Percentiles rank a stretch among this genome's conserved stretches.
phyloP scores from a whole-genome alignment of 2,113 vertebrate species.

The Trachemys scripta region DNA sequence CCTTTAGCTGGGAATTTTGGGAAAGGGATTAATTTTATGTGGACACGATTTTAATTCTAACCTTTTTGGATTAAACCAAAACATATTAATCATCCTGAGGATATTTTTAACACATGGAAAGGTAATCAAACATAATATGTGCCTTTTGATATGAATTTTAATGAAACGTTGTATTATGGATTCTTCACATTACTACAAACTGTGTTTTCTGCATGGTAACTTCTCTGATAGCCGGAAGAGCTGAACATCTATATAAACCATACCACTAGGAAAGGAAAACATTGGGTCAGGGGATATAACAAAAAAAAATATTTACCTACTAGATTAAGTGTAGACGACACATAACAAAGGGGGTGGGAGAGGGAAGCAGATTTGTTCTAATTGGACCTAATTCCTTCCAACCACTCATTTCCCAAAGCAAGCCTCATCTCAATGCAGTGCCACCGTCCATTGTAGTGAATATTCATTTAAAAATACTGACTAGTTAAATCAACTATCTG shows the following conservation, averaged over 20 bases:
- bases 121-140: conserved; percentile 13
- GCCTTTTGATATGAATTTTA: not conserved
- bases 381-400: not conserved
- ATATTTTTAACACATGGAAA: conserved; percentile 16
- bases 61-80: not conserved
- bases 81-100: not conserved
- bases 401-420: not conserved
- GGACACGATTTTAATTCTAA: conserved; percentile 13
- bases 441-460: not conserved
- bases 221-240: not conserved
- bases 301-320: not conserved
- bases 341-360: not conserved
- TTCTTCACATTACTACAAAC: not conserved
- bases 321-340: not conserved
- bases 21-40: conserved; percentile 6
- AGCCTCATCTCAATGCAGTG: not conserved
- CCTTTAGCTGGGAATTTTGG: not conserved
- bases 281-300: not conserved
- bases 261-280: not conserved
- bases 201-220: conserved; percentile 1
- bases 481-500: not conserved
- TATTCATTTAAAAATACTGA: not conserved
- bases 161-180: not conserved
- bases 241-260: not conserved
- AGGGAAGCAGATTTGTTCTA: not conserved